Conservation (phyloP, 2,113 vertebrate genomes). For the Paraplagusia blochii region DNA sequence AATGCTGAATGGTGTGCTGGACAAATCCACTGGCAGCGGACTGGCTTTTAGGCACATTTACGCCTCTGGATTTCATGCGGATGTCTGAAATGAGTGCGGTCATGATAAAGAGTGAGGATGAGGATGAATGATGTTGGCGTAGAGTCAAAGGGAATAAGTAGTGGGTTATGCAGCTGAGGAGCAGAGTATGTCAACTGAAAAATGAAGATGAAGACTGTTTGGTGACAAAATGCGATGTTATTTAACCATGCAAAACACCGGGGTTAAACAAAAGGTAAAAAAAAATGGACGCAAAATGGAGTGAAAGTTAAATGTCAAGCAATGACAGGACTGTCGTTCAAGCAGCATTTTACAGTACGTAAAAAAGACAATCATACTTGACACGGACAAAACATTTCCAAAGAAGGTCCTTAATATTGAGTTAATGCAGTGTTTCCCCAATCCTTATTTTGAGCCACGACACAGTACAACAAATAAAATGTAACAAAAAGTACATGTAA, state of each 20-base stretch:
- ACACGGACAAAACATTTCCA: slow-evolving; percentile 19
- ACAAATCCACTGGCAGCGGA: slow-evolving; percentile 77
- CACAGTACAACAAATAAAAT: too few relatives aligned
- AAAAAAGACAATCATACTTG: slow-evolving; percentile 9
- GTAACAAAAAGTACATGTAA: too few relatives aligned
- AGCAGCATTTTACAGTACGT: slow-evolving; percentile 49
- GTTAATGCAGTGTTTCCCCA: slow-evolving; percentile 35
- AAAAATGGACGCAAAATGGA: slow-evolving; percentile 28
- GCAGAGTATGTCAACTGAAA: slow-evolving; percentile 13
- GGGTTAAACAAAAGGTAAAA: slow-evolving; percentile 17
- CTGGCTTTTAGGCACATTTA: slow-evolving; percentile 68
- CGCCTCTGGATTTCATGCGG: slow-evolving; percentile 76
- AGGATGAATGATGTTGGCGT: slow-evolving; percentile 15
- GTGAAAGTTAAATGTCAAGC: slow-evolving; percentile 21
- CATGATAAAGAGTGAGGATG: slow-evolving; percentile 25
- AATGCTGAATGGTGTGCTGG: slow-evolving; percentile 60
- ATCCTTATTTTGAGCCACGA: slow-evolving; percentile 1
- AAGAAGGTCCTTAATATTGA: slow-evolving; percentile 15
- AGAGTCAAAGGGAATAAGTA: neutral
- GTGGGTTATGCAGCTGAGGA: slow-evolving; percentile 9
- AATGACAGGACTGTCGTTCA: slow-evolving; percentile 26
- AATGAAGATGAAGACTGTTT: slow-evolving; percentile 1
- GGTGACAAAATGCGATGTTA: slow-evolving; percentile 2
- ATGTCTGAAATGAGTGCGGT: slow-evolving; percentile 75
- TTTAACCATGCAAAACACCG: slow-evolving; percentile 47